Evolutionary conservation across 2,888 invertebrate genomes (phyloP).

Genomic region (Cryptocephalus moraei): DNA sequence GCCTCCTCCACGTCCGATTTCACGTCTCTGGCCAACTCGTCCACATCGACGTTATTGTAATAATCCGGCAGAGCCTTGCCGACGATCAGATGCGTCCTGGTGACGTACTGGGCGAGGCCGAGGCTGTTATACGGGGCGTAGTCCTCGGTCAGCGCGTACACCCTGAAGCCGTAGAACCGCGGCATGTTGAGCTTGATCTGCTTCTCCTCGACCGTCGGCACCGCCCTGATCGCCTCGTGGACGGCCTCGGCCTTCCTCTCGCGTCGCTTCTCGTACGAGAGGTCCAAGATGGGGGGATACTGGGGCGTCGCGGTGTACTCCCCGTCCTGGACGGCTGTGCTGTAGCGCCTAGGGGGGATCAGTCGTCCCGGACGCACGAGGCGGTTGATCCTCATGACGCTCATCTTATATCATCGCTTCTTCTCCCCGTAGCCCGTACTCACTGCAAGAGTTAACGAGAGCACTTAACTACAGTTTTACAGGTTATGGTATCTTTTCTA

Average conservation of each 20-base stretch:
- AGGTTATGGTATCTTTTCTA: too few relatives aligned
- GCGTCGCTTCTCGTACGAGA: constrained; percentile 41
- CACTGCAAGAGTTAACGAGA: too few relatives aligned
- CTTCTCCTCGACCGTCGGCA: constrained; percentile 75
- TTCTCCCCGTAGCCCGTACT: too few relatives aligned
- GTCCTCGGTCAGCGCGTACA: constrained; percentile 50
- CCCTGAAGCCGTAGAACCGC: constrained; percentile 67
- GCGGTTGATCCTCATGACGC: too few relatives aligned
- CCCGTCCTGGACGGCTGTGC: constrained; percentile 16
- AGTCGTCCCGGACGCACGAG: too few relatives aligned
- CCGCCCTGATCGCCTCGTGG: constrained; percentile 49
- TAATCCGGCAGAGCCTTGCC: constrained; percentile 48
- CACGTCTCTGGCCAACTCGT: constrained; percentile 40
- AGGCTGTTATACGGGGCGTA: constrained; percentile 57
- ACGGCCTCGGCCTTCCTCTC: constrained; percentile 37
- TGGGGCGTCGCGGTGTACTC: constrained; percentile 35
- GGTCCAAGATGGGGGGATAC: constrained; percentile 57
- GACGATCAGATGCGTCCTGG: constrained; percentile 62
- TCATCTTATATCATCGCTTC: too few relatives aligned
- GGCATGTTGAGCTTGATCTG: constrained; percentile 75
- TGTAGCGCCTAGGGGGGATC: too few relatives aligned
- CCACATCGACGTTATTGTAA: constrained; percentile 39
- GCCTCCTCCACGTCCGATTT: constrained; percentile 53
- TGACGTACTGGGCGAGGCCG: constrained; percentile 61
- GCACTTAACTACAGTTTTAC: too few relatives aligned